phyloP scores from a whole-genome alignment of 1,140 invertebrate genomes.

The Drosophila quadrilineata region DNA sequence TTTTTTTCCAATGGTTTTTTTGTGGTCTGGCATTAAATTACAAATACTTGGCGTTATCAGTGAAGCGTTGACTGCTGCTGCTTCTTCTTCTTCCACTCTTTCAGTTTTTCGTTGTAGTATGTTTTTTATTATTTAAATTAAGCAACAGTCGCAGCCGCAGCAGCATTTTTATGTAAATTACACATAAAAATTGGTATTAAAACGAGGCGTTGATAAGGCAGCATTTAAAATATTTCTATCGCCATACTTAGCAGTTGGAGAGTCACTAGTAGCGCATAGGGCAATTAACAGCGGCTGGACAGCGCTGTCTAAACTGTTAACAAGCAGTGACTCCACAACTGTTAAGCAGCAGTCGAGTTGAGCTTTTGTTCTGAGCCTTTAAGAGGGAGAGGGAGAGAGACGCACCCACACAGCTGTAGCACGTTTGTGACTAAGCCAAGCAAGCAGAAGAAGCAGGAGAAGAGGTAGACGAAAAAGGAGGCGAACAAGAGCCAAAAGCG shows the following conservation, averaged over 20 bases:
- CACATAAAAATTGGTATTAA: constrained; percentile 58
- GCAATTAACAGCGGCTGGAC: neutral
- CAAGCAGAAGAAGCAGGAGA: constrained; percentile 5
- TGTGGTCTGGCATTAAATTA: constrained; percentile 47
- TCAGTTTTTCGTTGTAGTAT: no score
- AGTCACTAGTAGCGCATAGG: constrained; percentile 11
- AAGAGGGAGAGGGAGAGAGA: no score
- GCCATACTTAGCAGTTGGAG: constrained; percentile 5
- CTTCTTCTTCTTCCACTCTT: no score
- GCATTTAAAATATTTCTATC: neutral
- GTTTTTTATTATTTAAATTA: constrained; percentile 77
- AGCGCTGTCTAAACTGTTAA: neutral
- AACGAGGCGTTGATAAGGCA: constrained; percentile 26
- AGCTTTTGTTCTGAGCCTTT: constrained; percentile 26
- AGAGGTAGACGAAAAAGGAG: neutral
- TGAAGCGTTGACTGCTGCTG: constrained; percentile 43
- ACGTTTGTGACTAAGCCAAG: constrained; percentile 57
- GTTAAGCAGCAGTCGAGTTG: neutral
- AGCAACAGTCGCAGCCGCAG: constrained; percentile 55
- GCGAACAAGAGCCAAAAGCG: neutral
- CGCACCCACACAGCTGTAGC: constrained; percentile 43
- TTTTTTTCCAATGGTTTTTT: no score
- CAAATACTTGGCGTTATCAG: constrained; percentile 64
- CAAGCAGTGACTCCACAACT: constrained; percentile 19
- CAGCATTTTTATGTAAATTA: constrained; percentile 73